These are phyloP conservation scores for Potorous gilbertii DNA, from an alignment of 2,797 vertebrate species.

Conservation along the genomic window DNA sequence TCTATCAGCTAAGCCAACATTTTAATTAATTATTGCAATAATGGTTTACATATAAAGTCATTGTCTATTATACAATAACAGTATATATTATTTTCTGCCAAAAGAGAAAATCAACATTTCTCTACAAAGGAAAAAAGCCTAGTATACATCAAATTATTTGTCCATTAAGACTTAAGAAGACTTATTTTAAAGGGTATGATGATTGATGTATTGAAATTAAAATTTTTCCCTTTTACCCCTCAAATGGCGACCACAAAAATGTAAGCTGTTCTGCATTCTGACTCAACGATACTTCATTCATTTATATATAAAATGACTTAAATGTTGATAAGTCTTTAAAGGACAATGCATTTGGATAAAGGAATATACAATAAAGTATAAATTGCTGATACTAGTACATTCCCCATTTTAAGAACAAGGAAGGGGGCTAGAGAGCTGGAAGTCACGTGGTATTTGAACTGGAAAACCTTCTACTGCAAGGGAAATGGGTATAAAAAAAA, in stretches of 20 bases:
- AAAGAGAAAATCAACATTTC: constrained; percentile 49
- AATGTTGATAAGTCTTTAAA: not conserved
- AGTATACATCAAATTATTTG: constrained; percentile 46
- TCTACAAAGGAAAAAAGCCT: not conserved
- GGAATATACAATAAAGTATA: not conserved
- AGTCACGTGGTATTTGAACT: not conserved
- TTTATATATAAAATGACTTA: not conserved
- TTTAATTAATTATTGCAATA: constrained; percentile 78
- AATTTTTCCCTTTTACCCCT: constrained; percentile 24
- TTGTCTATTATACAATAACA: constrained; percentile 57
- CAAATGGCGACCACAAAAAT: constrained; percentile 40
- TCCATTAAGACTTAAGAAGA: constrained; percentile 45
- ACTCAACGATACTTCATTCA: not conserved
- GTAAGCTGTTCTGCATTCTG: no score
- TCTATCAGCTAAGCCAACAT: constrained; percentile 72
- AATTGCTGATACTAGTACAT: not conserved
- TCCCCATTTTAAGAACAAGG: not conserved
- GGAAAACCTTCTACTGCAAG: not conserved
- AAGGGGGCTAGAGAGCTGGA: not conserved
- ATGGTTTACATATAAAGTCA: constrained; percentile 56
- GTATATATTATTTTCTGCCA: constrained; percentile 40
- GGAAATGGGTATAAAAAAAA: not conserved
- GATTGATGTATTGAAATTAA: not conserved
- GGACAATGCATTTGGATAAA: not conserved
- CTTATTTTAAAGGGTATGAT: constrained; percentile 31